A percentile compares a stretch with the other conserved stretches of the same genome.
These are phyloP conservation scores for Stichopus horrens DNA, from an alignment of 53 echinoderm and acorn worm species.

Conservation along the genomic window DNA sequence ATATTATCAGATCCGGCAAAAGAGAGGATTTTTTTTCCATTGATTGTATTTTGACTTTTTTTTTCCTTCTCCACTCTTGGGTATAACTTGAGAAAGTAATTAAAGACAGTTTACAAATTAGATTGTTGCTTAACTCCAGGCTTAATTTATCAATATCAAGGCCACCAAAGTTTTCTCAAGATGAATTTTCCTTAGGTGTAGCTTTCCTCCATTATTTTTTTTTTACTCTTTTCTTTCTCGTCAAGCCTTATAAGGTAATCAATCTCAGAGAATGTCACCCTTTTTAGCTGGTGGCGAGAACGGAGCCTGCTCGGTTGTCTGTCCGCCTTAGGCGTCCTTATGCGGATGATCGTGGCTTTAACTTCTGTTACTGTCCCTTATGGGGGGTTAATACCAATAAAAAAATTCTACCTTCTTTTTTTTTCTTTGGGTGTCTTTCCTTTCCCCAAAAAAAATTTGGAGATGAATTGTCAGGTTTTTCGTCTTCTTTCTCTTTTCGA, in stretches of 20 bases:
- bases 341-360: slow-evolving; percentile 36
- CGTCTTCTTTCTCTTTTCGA: not conserved
- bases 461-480: slow-evolving; percentile 21
- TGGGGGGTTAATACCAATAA: slow-evolving; percentile 38
- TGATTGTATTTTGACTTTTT: not conserved
- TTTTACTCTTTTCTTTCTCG: slow-evolving; percentile 5
- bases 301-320: slow-evolving; percentile 14
- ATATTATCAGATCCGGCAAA: slow-evolving; percentile 18
- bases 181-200: slow-evolving; percentile 18
- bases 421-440: slow-evolving; percentile 8
- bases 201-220: not conserved
- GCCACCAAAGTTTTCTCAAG: slow-evolving; percentile 35
- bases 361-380: slow-evolving; percentile 44
- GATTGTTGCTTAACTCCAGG: slow-evolving; percentile 45
- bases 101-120: slow-evolving; percentile 48
- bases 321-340: not conserved
- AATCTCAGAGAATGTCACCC: slow-evolving; percentile 30
- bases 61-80: slow-evolving; percentile 5
- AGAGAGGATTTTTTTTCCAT: slow-evolving; percentile 11
- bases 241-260: slow-evolving; percentile 11
- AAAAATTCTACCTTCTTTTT: not conserved
- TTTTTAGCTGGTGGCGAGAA: slow-evolving; percentile 33
- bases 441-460: not conserved
- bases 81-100: slow-evolving; percentile 45
- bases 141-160: slow-evolving; percentile 48